A percentile compares a stretch with the other conserved stretches of the same genome.
These are phyloP conservation scores for Caenorhabditis sp. DNA, from an alignment of 2,888 invertebrate genomes.

Conservation along the genomic window DNA sequence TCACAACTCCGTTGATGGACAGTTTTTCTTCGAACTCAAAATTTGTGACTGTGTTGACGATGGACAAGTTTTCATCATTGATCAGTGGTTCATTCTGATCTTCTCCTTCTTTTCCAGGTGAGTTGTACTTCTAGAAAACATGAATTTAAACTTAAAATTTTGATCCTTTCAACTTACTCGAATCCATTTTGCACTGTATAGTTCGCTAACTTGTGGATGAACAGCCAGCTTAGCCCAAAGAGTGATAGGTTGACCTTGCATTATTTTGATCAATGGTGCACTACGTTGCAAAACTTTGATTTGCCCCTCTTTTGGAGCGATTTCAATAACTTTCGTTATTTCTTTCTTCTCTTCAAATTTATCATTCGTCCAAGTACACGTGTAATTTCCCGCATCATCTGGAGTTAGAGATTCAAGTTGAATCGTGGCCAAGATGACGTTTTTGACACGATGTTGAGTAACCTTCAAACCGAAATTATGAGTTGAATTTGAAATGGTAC, in stretches of 20 bases:
- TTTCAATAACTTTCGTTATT: slow-evolving; percentile 13
- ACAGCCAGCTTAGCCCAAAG: slow-evolving; percentile 17
- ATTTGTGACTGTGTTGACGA: not conserved
- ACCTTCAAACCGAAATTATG: not conserved
- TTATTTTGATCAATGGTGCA: slow-evolving; percentile 1
- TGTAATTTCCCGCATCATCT: slow-evolving; percentile 34
- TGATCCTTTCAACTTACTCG: slow-evolving; percentile 14
- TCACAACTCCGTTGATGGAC: slow-evolving; percentile 5
- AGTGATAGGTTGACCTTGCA: slow-evolving; percentile 4
- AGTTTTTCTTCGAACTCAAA: slow-evolving; percentile 15
- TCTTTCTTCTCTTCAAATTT: not conserved
- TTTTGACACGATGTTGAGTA: not conserved
- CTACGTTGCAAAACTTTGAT: slow-evolving; percentile 22
- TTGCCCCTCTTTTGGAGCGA: slow-evolving; percentile 38
- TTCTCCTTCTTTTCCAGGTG: slow-evolving; percentile 16
- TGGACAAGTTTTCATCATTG: slow-evolving; percentile 8
- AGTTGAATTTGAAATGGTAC: no score
- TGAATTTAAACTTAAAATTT: not conserved
- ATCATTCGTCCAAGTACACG: slow-evolving; percentile 30
- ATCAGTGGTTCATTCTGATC: slow-evolving; percentile 20
- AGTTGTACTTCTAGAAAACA: slow-evolving; percentile 16
- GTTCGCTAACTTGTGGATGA: slow-evolving; percentile 18
- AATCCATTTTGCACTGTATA: slow-evolving; percentile 40
- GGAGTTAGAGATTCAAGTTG: slow-evolving; percentile 16
- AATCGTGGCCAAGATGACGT: slow-evolving; percentile 9